phyloP scores from a whole-genome alignment of 2,113 vertebrate species.

The Menura novaehollandiae region DNA sequence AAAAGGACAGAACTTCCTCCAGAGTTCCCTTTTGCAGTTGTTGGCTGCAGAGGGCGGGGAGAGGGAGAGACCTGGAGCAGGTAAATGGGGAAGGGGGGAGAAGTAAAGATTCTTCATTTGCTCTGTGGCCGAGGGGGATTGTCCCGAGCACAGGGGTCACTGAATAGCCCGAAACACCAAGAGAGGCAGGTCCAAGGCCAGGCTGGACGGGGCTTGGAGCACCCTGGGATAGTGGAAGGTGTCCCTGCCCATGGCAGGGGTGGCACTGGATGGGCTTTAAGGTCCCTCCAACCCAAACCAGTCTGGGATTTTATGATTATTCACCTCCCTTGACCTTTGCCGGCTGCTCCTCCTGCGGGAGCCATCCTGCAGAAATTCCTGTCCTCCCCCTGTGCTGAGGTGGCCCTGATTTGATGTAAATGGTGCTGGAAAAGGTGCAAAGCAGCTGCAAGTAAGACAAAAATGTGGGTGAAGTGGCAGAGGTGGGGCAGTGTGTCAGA shows the following conservation, averaged over 20 bases:
- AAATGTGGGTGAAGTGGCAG: rapidly evolving
- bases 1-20: background rate
- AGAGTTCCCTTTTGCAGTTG: background rate
- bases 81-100: background rate
- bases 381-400: rapidly evolving
- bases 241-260: background rate
- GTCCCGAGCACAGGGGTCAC: background rate
- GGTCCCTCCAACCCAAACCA: background rate
- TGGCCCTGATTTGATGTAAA: background rate
- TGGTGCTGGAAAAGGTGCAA: rapidly evolving
- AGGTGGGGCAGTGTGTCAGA: background rate
- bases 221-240: background rate
- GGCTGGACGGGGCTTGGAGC: background rate
- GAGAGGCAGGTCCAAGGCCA: background rate
- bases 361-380: background rate
- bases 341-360: background rate
- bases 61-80: background rate
- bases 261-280: rapidly evolving
- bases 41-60: background rate
- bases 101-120: background rate
- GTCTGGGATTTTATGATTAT: rapidly evolving
- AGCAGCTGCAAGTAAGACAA: background rate
- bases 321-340: rapidly evolving
- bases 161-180: background rate
- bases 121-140: background rate